These are phyloP conservation scores for Caenorhabditis sp. DNA, from an alignment of 2,888 invertebrate genomes.

Conservation along the genomic window DNA sequence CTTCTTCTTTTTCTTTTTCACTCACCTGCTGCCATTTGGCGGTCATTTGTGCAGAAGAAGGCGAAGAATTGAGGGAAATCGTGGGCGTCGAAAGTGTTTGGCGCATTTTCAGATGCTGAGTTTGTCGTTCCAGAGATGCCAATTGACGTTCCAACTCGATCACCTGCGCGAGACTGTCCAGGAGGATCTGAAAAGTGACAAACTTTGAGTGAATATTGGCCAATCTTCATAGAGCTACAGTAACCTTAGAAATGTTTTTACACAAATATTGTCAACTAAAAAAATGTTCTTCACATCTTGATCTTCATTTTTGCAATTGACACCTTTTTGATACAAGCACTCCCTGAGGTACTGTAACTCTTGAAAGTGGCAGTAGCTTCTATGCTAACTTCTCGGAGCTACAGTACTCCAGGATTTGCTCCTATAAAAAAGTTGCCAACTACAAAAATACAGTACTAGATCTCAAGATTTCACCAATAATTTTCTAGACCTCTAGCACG, in stretches of 20 bases:
- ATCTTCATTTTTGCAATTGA: neutral
- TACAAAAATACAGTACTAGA: too few relatives aligned
- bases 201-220: neutral
- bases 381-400: too few relatives aligned
- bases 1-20: too few relatives aligned
- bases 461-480: neutral
- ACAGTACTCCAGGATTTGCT: too few relatives aligned
- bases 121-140: slow-evolving; percentile 30
- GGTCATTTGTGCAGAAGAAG: too few relatives aligned
- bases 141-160: slow-evolving; percentile 47
- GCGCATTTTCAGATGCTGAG: slow-evolving; percentile 31
- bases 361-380: too few relatives aligned
- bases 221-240: too few relatives aligned
- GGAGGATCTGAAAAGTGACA: slow-evolving; percentile 17
- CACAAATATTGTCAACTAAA: neutral
- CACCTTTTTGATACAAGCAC: neutral
- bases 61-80: neutral
- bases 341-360: too few relatives aligned
- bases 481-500: too few relatives aligned
- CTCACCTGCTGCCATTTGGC: slow-evolving; percentile 24
- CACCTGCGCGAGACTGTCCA: slow-evolving; percentile 45
- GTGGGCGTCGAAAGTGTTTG: neutral
- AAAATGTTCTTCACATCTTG: neutral
- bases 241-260: neutral
- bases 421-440: neutral